Percentiles rank a stretch among this genome's conserved stretches.
These are phyloP conservation scores for Plagiodera versicolora DNA, from an alignment of 2,888 invertebrate species.

Conservation along the genomic window DNA sequence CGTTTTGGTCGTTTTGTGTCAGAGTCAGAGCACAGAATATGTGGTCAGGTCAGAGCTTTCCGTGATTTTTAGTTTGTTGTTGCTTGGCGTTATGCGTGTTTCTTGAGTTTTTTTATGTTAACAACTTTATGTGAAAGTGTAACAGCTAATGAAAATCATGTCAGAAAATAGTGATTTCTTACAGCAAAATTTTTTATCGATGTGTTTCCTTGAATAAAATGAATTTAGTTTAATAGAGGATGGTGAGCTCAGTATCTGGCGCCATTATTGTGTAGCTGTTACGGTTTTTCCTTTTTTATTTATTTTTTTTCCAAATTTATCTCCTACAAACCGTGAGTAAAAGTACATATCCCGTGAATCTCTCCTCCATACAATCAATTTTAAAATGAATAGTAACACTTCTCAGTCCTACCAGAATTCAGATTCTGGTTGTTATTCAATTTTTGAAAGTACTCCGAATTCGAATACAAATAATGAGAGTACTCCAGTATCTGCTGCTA, in stretches of 20 bases:
- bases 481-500: conserved; percentile 22
- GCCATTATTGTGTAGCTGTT: not conserved
- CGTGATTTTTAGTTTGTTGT: not conserved
- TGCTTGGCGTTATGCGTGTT: not conserved
- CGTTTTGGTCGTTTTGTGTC: too few relatives aligned
- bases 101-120: not conserved
- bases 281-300: not conserved
- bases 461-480: conserved; percentile 27
- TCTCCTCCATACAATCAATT: not conserved
- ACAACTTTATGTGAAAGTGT: not conserved
- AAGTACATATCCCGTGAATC: not conserved
- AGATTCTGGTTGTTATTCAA: conserved; percentile 25
- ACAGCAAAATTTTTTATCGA: not conserved
- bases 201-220: not conserved
- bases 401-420: conserved; percentile 15
- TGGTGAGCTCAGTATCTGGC: not conserved
- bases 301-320: not conserved
- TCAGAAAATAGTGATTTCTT: not conserved
- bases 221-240: not conserved
- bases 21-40: too few relatives aligned
- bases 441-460: conserved; percentile 36
- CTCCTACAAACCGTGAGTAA: not conserved
- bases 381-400: conserved; percentile 22
- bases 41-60: too few relatives aligned
- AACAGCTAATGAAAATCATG: not conserved